Evolutionary conservation across 2,888 invertebrate genomes (phyloP).

Genomic region (Scaptomyza reducta): DNA sequence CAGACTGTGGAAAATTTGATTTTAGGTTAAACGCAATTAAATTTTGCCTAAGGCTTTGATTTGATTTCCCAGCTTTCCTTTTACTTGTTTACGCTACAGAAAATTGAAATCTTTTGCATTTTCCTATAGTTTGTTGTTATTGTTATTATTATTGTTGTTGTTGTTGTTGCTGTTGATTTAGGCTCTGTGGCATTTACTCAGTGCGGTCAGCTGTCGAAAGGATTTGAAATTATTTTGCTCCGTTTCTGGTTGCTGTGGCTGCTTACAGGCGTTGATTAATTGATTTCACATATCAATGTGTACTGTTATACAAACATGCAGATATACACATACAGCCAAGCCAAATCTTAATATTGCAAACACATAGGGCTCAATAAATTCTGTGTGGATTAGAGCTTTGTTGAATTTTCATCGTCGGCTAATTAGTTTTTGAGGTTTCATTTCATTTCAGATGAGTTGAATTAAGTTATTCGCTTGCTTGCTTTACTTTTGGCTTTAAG

Average conservation of each 20-base stretch:
- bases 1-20: slow-evolving; percentile 70
- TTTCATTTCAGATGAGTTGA: slow-evolving; percentile 10
- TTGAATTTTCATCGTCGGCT: slow-evolving; percentile 39
- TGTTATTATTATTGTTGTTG: slow-evolving; percentile 34
- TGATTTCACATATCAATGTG: slow-evolving; percentile 36
- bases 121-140: slow-evolving; percentile 26
- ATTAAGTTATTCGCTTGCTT: slow-evolving; percentile 6
- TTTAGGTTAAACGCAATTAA: slow-evolving; percentile 79
- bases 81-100: slow-evolving; percentile 63
- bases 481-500: slow-evolving; percentile 15
- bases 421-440: slow-evolving; percentile 73
- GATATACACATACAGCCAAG: neutral
- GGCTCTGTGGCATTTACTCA: slow-evolving; percentile 28
- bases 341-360: slow-evolving; percentile 14
- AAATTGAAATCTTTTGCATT: slow-evolving; percentile 76
- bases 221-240: slow-evolving; percentile 65
- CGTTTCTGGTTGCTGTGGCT: slow-evolving; percentile 48
- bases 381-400: slow-evolving; percentile 22
- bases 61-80: slow-evolving; percentile 51
- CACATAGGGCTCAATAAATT: slow-evolving; percentile 22
- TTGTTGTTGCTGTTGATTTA: slow-evolving; percentile 26
- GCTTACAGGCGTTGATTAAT: slow-evolving; percentile 69
- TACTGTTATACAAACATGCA: neutral
- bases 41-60: slow-evolving; percentile 72
- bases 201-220: slow-evolving; percentile 65